Evolutionary conservation across 2,113 vertebrate species (phyloP).

Genomic region (Cyphomyrus discorhynchus): DNA sequence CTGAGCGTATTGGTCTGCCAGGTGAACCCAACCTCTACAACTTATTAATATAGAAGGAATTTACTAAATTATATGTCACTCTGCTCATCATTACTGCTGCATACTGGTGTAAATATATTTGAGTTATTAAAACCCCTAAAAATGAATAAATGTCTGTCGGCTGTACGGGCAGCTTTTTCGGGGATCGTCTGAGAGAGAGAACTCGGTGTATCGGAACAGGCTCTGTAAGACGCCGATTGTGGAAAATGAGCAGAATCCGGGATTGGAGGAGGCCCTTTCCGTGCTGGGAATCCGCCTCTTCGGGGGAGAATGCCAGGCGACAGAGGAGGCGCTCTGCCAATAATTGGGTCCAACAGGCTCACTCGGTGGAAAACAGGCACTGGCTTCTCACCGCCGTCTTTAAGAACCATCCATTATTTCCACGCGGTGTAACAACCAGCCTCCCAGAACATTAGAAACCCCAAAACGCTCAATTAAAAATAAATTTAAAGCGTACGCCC

Average conservation of each 20-base stretch:
- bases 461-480: conserved; percentile 39
- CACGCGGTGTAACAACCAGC: conserved; percentile 60
- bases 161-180: conserved; percentile 30
- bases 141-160: not conserved
- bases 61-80: conserved; percentile 13
- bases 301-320: conserved; percentile 66
- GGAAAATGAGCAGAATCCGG: conserved; percentile 55
- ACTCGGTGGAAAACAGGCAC: conserved; percentile 74
- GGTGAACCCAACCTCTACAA: conserved; percentile 26
- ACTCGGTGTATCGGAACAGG: conserved; percentile 28
- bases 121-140: not conserved
- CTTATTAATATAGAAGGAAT: conserved; percentile 2
- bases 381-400: conserved; percentile 63
- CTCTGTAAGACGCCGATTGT: conserved; percentile 62
- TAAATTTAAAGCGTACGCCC: conserved; percentile 4
- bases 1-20: conserved; percentile 31
- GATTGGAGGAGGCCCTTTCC: conserved; percentile 58
- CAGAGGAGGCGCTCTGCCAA: conserved; percentile 71
- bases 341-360: conserved; percentile 78
- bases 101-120: not conserved
- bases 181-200: conserved; percentile 13
- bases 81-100: not conserved
- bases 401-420: conserved; percentile 73
- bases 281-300: conserved; percentile 66
- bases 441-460: conserved; percentile 71